Base-by-base conservation (phyloP, 2,113 vertebrate genomes). In the Caretta caretta region DNA sequence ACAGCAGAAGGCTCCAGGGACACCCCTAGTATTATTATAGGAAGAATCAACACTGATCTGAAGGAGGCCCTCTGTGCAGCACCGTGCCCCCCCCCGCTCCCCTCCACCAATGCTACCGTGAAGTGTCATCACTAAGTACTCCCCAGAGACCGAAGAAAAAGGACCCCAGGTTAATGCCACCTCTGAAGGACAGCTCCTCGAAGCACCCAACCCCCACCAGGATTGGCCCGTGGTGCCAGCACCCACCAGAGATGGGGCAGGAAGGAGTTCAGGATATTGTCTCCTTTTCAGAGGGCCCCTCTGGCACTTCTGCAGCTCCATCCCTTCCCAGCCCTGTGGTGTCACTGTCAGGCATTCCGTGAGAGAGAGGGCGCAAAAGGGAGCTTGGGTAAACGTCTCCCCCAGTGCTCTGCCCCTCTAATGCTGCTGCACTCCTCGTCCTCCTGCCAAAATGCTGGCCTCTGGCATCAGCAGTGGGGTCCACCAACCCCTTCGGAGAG, bases 1-100 rank as follows among this genome's bases (percentile, higher is more conserved):
- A 14, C 3, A 72, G 25, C 25, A 51, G 35, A 22, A 20, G 81
- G 86, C 90, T 56, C n/a, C 24, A 62, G 24, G 46, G 57, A 72
- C 79, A 86, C 49, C 19, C 42, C 14, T 0, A 1, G 78, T 16
- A 53, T 4, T 22, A 49, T 75, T 42, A 51, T 10, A 25, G 14
- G 59, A 19, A 80, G 51, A 14, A 84, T 0, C 1, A 54, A 87
- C 80, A 91, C 42, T 5, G 4, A 50, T 1, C 42, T 72, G 81
- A 59, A 42, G 89, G 59, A 17, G 53, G 69, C 83, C 49, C 51
- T 11, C 46, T 94, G 16, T 17, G 48, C 25, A 0, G 0, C 81
- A 20, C 25, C 2, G 11, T 0, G 0, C 54, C 24, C 20, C 8
- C 25, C 25, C 25, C 2, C 9, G 2, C 17, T 5, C 42, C 42